Evolutionary conservation across 2,113 vertebrate species (phyloP).

Genomic region (Lutjanus erythropterus): DNA sequence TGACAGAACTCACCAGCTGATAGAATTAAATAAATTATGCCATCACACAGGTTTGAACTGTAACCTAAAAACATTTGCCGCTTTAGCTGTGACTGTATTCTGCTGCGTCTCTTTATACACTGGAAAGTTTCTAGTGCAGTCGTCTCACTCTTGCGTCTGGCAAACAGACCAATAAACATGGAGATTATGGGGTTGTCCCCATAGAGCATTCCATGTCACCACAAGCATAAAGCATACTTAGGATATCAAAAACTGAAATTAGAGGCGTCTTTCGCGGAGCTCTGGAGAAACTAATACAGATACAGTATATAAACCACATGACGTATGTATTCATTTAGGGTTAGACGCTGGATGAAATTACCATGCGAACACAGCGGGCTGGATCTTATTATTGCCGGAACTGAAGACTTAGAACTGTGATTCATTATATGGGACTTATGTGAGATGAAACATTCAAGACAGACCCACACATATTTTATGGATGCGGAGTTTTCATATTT

Average conservation of each 20-base stretch:
- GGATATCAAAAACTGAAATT: slow-evolving; percentile 79
- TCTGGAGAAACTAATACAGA: slow-evolving; percentile 72
- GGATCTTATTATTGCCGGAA: slow-evolving; percentile 78
- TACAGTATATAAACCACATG: slow-evolving; percentile 77
- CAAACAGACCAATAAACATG: slow-evolving; percentile 69
- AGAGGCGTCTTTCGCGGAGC: slow-evolving; percentile 68
- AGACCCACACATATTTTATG: slow-evolving; percentile 43
- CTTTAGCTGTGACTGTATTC: slow-evolving; percentile 12
- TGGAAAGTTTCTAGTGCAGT: slow-evolving; percentile 45
- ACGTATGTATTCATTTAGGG: slow-evolving; percentile 78
- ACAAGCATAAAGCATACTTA: slow-evolving; percentile 72
- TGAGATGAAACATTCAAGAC: slow-evolving; percentile 53
- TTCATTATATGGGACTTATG: slow-evolving; percentile 65
- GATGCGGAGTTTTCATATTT: slow-evolving; percentile 40
- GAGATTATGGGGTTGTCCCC: slow-evolving; percentile 74
- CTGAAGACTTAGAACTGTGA: slow-evolving; percentile 63
- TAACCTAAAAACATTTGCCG: slow-evolving; percentile 22
- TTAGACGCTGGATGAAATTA: slow-evolving; percentile 71
- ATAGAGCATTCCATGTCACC: slow-evolving; percentile 68
- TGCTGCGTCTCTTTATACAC: slow-evolving; percentile 11
- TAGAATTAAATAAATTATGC: not conserved
- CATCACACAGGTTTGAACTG: not conserved
- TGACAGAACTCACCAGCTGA: not conserved
- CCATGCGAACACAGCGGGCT: slow-evolving; percentile 66
- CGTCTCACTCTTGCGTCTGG: slow-evolving; percentile 44